Percentiles rank a stretch among this genome's conserved stretches.
phyloP scores from a whole-genome alignment of 2,113 vertebrate species.

The Neotoma lepida region DNA sequence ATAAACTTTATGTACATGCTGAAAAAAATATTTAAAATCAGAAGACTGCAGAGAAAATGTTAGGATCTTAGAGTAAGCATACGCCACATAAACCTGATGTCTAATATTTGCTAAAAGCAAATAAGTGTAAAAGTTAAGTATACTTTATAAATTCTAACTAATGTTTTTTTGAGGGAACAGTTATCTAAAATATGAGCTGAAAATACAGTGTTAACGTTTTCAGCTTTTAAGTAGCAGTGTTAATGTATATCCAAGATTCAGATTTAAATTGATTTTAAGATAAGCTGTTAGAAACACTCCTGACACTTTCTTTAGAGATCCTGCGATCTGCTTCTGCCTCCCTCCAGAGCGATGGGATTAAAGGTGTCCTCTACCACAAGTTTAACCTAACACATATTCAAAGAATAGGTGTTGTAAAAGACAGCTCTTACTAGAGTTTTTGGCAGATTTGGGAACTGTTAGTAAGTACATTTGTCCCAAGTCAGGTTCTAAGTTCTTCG shows the following conservation, averaged over 20 bases:
- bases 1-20: conserved; percentile 39
- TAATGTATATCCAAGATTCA: background rate
- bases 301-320: background rate
- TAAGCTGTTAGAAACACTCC: background rate
- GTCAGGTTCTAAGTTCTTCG: background rate
- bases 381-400: background rate
- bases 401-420: background rate
- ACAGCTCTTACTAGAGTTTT: background rate
- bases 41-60: conserved; percentile 14
- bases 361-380: background rate
- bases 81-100: background rate
- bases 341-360: background rate
- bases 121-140: background rate
- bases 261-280: conserved; percentile 27
- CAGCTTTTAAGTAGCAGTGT: background rate
- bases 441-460: background rate
- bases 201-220: background rate
- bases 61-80: conserved; percentile 7
- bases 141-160: background rate
- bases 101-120: background rate
- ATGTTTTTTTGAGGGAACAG: background rate
- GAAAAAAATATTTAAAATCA: conserved; percentile 34
- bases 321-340: background rate
- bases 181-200: conserved; percentile 12
- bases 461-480: background rate